Evolutionary conservation across 1,140 invertebrate species (phyloP), one percentile per base, ranked within the genome.

Genomic region (Parasteatoda tepidariorum): DNA sequence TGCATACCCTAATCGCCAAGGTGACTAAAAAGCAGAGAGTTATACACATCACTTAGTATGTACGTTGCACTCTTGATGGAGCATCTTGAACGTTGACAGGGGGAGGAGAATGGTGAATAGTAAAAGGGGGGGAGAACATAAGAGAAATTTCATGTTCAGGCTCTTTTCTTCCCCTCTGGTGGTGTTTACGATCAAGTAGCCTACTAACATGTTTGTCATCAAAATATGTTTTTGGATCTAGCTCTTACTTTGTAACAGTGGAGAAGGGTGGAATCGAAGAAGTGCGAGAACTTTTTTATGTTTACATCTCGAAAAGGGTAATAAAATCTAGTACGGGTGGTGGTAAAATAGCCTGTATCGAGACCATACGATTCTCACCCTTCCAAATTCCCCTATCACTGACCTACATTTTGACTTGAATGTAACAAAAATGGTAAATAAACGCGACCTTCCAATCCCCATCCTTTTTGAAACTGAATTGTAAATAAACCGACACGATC

Each of bases 221-320:
- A 66, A 68, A 67, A 68, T 34, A 79, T 79, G 64, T 79, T 79
- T 68, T 68, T 31, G 33, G 24, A 28, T 9, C 15, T 9, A 38
- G 59, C 34, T 18, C 38, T 48, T 48, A 18, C 9, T 18, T 48
- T 48, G 9, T 48, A 48, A 48, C 38, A 48, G 38, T 13, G 9
- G 38, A 48, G 9, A 13, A 9, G 9, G 38, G 38, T 48, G 38
- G 1, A 18, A 48, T 48, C 38, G 38, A 4, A 0, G 9, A 13
- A 18, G 38, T 2, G 9, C 4, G 4, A 48, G 38, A 18, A 48
- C 38, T 48, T 18, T 48, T 13, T 13, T 48, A 13, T 18, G 9
- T 13, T 48, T 48, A 4, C 18, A 48, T 18, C 4, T 48, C 73
- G 55, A 75, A 74, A 75, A 75, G 73, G 73, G 73, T 75, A 75